Evolutionary conservation across 1,140 invertebrate genomes (phyloP), one percentile per base, ranked within the genome.

Genomic region (Mercenaria mercenaria): DNA sequence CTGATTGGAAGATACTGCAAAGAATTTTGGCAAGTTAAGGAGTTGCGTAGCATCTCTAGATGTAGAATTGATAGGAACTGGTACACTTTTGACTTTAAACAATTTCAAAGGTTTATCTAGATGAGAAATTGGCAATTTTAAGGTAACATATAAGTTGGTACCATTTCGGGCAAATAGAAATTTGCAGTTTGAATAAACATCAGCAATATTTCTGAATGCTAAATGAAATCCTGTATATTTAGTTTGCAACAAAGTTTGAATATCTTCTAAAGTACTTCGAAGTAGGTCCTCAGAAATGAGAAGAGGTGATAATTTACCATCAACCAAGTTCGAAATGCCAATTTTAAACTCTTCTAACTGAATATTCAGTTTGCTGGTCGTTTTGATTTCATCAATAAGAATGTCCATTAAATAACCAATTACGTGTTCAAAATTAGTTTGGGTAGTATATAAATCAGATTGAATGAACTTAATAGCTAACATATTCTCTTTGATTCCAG

Each of bases 41-140:
- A 90, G 15, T 59, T 89, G 87, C 3, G 87, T 89, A 13, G 79
- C 87, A 89, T 89, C 37, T 26, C 41, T 26, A 59, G 87, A 82
- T 8, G 87, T 72, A 10, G 69, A 52, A 87, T 87, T 77, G 13
- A 87, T 77, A 39, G 85, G 85, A 2, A 87, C 85, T 23, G 85
- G 85, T 32, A 87, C 32, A 23, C 72, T 79, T 18, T 64, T 39
- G 26, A 87, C 39, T 26, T 77, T 61, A 59, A 26, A 81, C 34
- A 81, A 1, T 15, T 13, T 69, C 1, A 88, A 56, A 18, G 77
- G 61, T 26, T 69, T 41, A 56, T 81, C 10, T 18, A 72, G n/a
- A 56, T 34, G n/a, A 26, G 77, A 88, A 52, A 79, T 34, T 67
- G 61, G 56, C 20, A 77, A 47, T 32, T 67, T 87, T 2, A 77